Conservation (phyloP, 2,797 vertebrate species). For the Alosa sapidissima region DNA sequence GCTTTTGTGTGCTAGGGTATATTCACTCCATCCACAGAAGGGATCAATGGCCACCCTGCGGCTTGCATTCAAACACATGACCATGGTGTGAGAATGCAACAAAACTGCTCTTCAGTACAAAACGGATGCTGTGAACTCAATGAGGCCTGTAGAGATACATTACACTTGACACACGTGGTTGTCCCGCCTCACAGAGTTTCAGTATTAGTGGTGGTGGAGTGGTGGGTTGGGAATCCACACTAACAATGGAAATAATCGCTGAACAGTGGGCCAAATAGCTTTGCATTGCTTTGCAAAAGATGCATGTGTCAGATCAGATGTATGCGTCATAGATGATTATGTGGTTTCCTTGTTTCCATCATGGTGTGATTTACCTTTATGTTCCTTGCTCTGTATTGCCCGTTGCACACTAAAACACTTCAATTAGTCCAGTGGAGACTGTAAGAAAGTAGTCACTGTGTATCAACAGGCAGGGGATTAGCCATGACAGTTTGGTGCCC, state of each 20-base stretch:
- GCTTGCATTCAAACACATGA: neutral
- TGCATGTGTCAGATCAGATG: neutral
- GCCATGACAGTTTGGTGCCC: neutral
- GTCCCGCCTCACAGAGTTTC: neutral
- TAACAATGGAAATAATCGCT: neutral
- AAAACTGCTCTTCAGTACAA: neutral
- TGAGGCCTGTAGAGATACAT: neutral
- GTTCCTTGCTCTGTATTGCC: neutral
- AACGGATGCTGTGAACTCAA: neutral
- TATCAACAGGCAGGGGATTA: slow-evolving; percentile 3
- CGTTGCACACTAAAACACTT: neutral
- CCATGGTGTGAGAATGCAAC: neutral
- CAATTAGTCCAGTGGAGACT: neutral
- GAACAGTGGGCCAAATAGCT: neutral
- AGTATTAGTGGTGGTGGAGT: neutral
- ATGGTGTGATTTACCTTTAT: neutral
- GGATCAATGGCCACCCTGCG: neutral
- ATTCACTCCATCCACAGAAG: neutral
- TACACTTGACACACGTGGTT: neutral
- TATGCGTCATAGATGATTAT: neutral
- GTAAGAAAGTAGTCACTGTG: slow-evolving; percentile 12
- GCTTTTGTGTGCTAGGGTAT: neutral
- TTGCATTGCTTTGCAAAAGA: neutral
- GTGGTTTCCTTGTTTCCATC: neutral
- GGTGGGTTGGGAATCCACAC: neutral